phyloP scores from a whole-genome alignment of 2,113 vertebrate genomes.

The Potamarius usumacintae region DNA sequence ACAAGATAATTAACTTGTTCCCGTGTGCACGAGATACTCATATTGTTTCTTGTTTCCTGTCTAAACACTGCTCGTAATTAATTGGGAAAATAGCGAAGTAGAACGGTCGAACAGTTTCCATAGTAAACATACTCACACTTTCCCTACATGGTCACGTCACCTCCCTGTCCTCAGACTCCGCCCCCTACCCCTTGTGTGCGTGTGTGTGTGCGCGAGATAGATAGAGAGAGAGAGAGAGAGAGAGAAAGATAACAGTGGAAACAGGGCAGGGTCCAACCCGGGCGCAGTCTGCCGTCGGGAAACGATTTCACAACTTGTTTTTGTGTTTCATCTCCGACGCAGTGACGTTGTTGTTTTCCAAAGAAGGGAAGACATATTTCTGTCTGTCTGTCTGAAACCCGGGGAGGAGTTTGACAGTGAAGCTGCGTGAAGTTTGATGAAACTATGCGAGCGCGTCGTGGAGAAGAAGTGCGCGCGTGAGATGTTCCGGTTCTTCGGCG shows the following conservation, averaged over 20 bases:
- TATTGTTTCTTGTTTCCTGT: background rate
- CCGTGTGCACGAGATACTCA: no score
- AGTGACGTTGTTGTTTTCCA: background rate
- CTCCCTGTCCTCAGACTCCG: conserved; percentile 5
- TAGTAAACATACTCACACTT: background rate
- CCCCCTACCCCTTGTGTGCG: background rate
- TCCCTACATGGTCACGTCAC: background rate
- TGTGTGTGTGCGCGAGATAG: background rate
- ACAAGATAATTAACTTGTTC: no score
- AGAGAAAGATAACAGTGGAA: conserved; percentile 40
- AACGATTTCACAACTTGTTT: conserved; percentile 28
- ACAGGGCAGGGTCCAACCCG: conserved; percentile 47
- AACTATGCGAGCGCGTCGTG: conserved; percentile 16
- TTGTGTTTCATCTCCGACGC: background rate
- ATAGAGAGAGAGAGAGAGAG: no score
- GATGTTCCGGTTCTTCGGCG: background rate
- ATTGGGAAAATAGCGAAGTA: background rate
- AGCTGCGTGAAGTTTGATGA: conserved; percentile 12
- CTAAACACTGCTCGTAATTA: background rate
- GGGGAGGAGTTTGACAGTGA: background rate
- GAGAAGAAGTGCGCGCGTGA: conserved; percentile 1
- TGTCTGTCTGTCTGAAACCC: no score
- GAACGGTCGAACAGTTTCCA: background rate
- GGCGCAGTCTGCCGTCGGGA: background rate
- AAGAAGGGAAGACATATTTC: background rate